A percentile compares a stretch with the other conserved stretches of the same genome.
Evolutionary conservation across 2,888 invertebrate genomes (phyloP).

Genomic region (Hirtodrosophila trivittata): DNA sequence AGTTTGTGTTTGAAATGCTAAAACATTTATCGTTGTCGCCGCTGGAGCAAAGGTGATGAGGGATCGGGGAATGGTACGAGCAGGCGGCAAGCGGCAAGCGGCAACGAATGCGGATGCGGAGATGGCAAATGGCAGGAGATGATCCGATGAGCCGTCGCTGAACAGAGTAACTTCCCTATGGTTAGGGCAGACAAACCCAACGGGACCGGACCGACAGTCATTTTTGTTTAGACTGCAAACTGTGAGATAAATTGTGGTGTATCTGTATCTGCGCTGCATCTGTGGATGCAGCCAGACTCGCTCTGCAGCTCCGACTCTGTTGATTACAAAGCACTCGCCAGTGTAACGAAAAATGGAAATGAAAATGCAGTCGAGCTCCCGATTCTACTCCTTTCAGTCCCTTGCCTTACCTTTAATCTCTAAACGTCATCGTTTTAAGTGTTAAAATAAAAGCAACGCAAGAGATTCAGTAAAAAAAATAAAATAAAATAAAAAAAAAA

Average conservation of each 20-base stretch:
- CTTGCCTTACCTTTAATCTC: slow-evolving; percentile 8
- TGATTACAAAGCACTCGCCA: slow-evolving; percentile 73
- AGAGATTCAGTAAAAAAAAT: slow-evolving; percentile 17
- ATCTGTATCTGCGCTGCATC: slow-evolving; percentile 71
- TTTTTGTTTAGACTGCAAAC: slow-evolving; percentile 81
- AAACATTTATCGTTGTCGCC: slow-evolving; percentile 77
- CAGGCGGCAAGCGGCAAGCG: neutral
- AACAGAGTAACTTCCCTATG: slow-evolving; percentile 46
- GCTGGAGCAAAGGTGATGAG: slow-evolving; percentile 46
- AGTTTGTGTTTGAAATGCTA: slow-evolving; percentile 78
- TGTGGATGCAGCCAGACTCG: slow-evolving; percentile 34
- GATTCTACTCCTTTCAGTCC: slow-evolving; percentile 2
- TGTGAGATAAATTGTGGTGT: slow-evolving; percentile 76
- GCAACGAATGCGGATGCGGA: slow-evolving; percentile 69
- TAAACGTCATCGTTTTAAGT: slow-evolving; percentile 73
- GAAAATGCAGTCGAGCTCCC: slow-evolving; percentile 66
- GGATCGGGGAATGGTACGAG: neutral
- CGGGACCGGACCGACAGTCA: slow-evolving; percentile 53
- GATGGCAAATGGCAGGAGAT: slow-evolving; percentile 75
- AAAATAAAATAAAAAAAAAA: slow-evolving; percentile 18
- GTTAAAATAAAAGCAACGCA: slow-evolving; percentile 74
- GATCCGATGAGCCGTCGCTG: slow-evolving; percentile 73
- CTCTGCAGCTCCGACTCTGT: slow-evolving; percentile 46
- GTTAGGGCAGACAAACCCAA: slow-evolving; percentile 40
- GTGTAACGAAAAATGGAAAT: slow-evolving; percentile 73